Evolutionary conservation across 2,113 vertebrate genomes (phyloP).

Genomic region (Gallinago media): DNA sequence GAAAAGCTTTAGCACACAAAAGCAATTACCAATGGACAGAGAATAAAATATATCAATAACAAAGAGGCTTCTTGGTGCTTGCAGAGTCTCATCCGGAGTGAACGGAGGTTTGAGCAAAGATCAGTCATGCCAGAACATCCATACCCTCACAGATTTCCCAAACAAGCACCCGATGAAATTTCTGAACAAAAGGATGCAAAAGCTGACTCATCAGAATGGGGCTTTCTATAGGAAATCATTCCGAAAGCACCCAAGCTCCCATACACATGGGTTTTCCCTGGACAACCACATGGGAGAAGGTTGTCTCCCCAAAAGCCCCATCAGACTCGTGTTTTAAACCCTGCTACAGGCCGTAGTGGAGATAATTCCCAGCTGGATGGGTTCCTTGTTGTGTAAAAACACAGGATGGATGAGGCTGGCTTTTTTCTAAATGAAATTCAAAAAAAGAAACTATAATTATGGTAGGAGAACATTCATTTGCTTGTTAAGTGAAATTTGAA

Average conservation of each 20-base stretch:
- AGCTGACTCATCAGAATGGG: not conserved
- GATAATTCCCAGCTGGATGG: not conserved
- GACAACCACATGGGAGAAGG: not conserved
- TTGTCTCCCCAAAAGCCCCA: rapidly evolving
- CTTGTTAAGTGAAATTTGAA: slow-evolving; percentile 68
- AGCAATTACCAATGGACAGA: not conserved
- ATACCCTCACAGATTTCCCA: not conserved
- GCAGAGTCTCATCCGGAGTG: not conserved
- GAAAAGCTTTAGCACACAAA: not conserved
- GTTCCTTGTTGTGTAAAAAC: not conserved
- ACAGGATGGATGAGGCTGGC: not conserved
- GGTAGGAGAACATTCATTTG: slow-evolving; percentile 52
- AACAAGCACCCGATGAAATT: not conserved
- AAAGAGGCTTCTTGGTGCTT: not conserved
- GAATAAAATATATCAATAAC: not conserved
- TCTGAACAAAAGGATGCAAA: rapidly evolving
- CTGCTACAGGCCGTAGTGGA: rapidly evolving
- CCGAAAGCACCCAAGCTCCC: not conserved
- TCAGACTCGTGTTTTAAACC: not conserved
- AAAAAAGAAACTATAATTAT: slow-evolving; percentile 35
- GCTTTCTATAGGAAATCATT: rapidly evolving
- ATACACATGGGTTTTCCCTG: rapidly evolving
- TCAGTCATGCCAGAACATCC: not conserved
- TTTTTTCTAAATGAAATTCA: not conserved
- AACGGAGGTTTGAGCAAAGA: not conserved